Evolutionary conservation across 2,888 invertebrate species (phyloP).

Genomic region (Tortrix viridana): DNA sequence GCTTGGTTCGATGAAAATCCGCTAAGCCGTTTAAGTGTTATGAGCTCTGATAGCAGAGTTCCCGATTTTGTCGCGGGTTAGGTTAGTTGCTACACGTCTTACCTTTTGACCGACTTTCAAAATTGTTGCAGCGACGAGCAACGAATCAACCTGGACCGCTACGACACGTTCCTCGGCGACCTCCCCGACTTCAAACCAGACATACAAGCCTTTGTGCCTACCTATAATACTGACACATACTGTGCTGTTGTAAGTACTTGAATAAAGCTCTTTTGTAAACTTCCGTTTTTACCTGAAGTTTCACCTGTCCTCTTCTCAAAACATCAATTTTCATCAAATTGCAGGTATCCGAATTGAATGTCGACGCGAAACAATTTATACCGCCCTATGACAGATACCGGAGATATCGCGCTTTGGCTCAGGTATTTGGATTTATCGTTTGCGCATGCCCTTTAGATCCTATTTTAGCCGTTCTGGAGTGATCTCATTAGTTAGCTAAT

Average conservation of each 20-base stretch:
- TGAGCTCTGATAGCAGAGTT: too few species aligned
- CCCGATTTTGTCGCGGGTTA: too few species aligned
- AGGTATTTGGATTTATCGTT: slow-evolving; percentile 53
- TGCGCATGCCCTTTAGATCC: not conserved
- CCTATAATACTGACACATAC: slow-evolving; percentile 34
- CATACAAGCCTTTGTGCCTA: slow-evolving; percentile 37
- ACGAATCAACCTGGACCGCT: slow-evolving; percentile 38
- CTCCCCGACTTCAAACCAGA: slow-evolving; percentile 35
- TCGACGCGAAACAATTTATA: slow-evolving; percentile 64
- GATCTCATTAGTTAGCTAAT: too few species aligned
- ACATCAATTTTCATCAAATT: slow-evolving; percentile 34
- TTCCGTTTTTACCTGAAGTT: not conserved
- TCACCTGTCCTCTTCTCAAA: not conserved
- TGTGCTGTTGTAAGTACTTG: slow-evolving; percentile 40
- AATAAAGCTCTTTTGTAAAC: slow-evolving; percentile 30
- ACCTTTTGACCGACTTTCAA: not conserved
- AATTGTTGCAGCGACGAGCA: slow-evolving; percentile 41
- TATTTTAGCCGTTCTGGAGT: not conserved
- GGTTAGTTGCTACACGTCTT: too few species aligned
- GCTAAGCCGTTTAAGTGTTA: too few species aligned
- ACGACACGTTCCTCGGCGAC: slow-evolving; percentile 18
- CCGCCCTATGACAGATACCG: slow-evolving; percentile 73
- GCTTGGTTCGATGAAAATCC: too few species aligned
- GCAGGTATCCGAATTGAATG: slow-evolving; percentile 65
- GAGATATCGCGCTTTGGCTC: slow-evolving; percentile 62